Evolutionary conservation across 1,140 invertebrate genomes (phyloP).

Genomic region (Apis florea): DNA sequence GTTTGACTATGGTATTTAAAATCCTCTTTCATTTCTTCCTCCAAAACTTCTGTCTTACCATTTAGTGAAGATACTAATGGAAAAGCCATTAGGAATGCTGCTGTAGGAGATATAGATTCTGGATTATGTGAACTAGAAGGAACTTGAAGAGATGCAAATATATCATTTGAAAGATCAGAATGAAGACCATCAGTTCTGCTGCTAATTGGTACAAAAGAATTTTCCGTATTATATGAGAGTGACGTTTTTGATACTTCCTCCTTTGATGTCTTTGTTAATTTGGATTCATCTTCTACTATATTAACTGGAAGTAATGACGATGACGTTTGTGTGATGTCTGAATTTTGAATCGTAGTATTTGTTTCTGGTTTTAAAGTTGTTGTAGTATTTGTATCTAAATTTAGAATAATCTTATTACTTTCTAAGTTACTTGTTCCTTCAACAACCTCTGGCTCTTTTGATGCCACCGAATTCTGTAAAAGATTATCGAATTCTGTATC

Average conservation of each 20-base stretch:
- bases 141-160: conserved; percentile 85
- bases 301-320: conserved; percentile 34
- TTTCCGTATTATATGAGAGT: conserved; percentile 77
- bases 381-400: conserved; percentile 78
- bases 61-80: conserved; percentile 84
- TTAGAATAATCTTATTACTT: conserved; percentile 77
- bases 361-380: conserved; percentile 75
- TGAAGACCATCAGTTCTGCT: conserved; percentile 82
- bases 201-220: conserved; percentile 80
- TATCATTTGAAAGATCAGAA: conserved; percentile 87
- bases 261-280: conserved; percentile 63
- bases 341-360: background rate
- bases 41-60: conserved; percentile 82
- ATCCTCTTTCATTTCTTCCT: conserved; percentile 81
- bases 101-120: conserved; percentile 88
- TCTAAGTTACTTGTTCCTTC: conserved; percentile 55
- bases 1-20: conserved; percentile 81
- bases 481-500: conserved; percentile 71
- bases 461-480: conserved; percentile 53
- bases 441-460: conserved; percentile 56
- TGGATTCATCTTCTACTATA: conserved; percentile 51
- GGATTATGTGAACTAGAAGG: conserved; percentile 83
- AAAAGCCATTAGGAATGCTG: conserved; percentile 88
- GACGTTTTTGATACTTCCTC: conserved; percentile 75
- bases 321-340: conserved; percentile 3